Evolutionary conservation across 1,140 invertebrate species (phyloP), one percentile per base, ranked within the genome.

Genomic region (Tenebrio molitor): DNA sequence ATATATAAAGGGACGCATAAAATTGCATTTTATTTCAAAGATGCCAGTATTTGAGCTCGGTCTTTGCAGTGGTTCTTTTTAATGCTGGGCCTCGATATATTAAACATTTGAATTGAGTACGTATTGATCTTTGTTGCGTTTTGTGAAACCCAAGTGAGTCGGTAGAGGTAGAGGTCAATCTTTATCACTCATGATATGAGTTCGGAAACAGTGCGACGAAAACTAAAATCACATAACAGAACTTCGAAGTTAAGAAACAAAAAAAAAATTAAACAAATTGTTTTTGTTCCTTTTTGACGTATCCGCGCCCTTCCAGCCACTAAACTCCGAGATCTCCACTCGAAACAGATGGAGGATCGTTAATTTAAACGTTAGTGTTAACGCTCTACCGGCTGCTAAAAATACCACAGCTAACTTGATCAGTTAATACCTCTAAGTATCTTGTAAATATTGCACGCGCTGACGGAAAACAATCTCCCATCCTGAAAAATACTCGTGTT

Each of bases 331-430:
- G 21, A 50, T 50, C 50, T 58, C 50, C 23, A n/a, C n/a, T 15
- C 23, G 23, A 58, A 58, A 58, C 23, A 58, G 23, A 58, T 58
- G 50, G 21, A 58, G 50, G 21, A 58, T 58, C 50, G 50, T 58
- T 58, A 58, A 58, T 58, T 58, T 58, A 58, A 58, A 58, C 50
- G 50, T 58, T 58, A 58, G 21, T 58, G 50, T 58, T 50, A 58
- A 58, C 50, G 50, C 23, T 58, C 50, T 50, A 21, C 44, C 44
- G 44, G 44, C 21, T 50, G 50, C 50, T 58, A 58, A 58, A 58
- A 58, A 58, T 58, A 58, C 50, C 50, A 25, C 50, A 25, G 42
- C 46, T 29, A 58, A 58, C 50, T 58, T 23, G 23, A 58, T 58
- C 50, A 58, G 50, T 58, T 58, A 58, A 58, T 58, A 58, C 50